These are phyloP conservation scores for Iphiclides podalirius DNA, from an alignment of 2,888 invertebrate genomes.

Conservation along the genomic window DNA sequence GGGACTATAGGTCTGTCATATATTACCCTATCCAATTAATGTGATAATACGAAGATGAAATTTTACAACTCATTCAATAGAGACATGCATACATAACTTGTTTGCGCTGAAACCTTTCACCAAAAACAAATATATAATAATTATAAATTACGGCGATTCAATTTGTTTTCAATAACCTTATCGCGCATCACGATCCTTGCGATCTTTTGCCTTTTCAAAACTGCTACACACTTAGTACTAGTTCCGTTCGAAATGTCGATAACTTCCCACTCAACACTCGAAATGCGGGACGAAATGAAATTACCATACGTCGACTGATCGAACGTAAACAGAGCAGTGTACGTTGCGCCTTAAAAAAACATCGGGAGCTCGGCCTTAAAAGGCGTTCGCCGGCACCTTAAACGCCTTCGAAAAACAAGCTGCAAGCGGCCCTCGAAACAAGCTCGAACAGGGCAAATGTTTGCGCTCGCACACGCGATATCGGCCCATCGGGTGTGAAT, in stretches of 20 bases:
- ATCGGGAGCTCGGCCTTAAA: slow-evolving; percentile 36
- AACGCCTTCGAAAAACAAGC: slow-evolving; percentile 45
- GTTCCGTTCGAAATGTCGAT: slow-evolving; percentile 2
- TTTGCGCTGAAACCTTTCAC: too few species aligned
- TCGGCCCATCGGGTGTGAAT: slow-evolving; percentile 16
- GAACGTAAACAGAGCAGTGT: slow-evolving; percentile 55
- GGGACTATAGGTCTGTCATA: too few species aligned
- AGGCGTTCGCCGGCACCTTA: slow-evolving; percentile 40
- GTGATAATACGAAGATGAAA: too few species aligned
- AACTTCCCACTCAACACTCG: not conserved
- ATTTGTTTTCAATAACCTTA: too few species aligned
- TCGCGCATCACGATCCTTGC: too few species aligned
- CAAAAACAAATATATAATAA: too few species aligned
- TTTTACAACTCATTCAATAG: too few species aligned
- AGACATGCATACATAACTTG: too few species aligned
- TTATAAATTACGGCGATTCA: too few species aligned
- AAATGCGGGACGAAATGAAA: slow-evolving; percentile 20
- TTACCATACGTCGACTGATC: slow-evolving; percentile 42
- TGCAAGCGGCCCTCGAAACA: slow-evolving; percentile 6
- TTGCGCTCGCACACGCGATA: slow-evolving; percentile 23
- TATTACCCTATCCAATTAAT: too few species aligned
- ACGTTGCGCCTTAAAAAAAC: slow-evolving; percentile 50
- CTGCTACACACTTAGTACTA: too few species aligned
- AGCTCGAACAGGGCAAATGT: slow-evolving; percentile 15
- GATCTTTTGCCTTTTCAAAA: too few species aligned